Evolutionary conservation across 2,797 vertebrate species (phyloP).

Genomic region (Chelonia mydas): DNA sequence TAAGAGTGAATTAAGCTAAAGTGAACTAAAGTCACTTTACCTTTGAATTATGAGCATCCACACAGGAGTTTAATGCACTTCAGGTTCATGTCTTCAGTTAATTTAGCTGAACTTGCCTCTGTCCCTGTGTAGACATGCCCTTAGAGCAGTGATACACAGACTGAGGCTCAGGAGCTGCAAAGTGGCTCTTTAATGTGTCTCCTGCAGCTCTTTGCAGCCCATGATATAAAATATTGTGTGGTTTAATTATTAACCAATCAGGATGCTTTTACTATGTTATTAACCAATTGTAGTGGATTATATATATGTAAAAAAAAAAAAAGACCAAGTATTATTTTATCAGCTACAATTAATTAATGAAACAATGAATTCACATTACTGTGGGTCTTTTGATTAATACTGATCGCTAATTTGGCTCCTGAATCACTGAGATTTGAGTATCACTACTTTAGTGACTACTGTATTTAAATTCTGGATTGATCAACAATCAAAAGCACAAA

Average conservation of each 20-base stretch:
- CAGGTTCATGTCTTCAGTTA: background rate
- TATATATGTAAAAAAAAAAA: no score
- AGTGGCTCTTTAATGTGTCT: background rate
- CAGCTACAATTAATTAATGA: no score
- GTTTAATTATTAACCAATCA: background rate
- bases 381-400: background rate
- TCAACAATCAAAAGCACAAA: background rate
- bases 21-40: background rate
- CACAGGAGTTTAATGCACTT: background rate
- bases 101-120: background rate
- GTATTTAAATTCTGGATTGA: background rate
- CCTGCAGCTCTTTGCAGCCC: background rate
- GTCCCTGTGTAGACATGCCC: background rate
- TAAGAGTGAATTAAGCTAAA: background rate
- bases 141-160: background rate
- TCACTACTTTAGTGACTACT: background rate
- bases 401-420: background rate
- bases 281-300: background rate
- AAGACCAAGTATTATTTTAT: no score
- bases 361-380: background rate
- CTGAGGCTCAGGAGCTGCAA: background rate
- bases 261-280: background rate
- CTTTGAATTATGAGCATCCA: background rate
- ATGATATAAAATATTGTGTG: background rate
- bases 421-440: background rate